phyloP scores from a whole-genome alignment of 1,140 invertebrate genomes.

The Laodelphax striatellus region DNA sequence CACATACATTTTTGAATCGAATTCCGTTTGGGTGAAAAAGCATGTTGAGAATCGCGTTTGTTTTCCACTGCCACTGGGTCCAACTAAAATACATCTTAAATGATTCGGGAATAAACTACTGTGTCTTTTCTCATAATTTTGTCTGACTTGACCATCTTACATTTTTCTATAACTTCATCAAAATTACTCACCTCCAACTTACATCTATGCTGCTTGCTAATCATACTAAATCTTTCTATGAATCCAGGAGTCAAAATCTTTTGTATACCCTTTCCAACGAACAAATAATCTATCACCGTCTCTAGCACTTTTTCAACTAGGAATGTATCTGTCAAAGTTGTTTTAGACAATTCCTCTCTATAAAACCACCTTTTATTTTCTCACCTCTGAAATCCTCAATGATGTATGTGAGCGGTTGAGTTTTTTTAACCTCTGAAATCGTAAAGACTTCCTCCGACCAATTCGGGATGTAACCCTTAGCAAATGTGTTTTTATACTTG shows the following conservation, averaged over 20 bases:
- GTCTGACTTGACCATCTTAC: neutral
- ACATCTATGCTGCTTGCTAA: neutral
- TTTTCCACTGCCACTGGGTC: constrained; percentile 29
- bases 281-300: constrained; percentile 27
- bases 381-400: constrained; percentile 13
- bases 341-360: constrained; percentile 23
- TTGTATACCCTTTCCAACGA: constrained; percentile 28
- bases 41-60: constrained; percentile 27
- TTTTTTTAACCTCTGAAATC: constrained; percentile 13
- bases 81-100: constrained; percentile 25
- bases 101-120: constrained; percentile 20
- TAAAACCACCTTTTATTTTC: constrained; percentile 24
- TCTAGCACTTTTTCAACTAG: constrained; percentile 26
- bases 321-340: constrained; percentile 25
- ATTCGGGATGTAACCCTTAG: constrained; percentile 15
- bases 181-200: neutral
- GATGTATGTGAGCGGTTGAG: constrained; percentile 13
- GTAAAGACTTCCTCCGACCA: constrained; percentile 16
- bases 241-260: constrained; percentile 27
- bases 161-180: neutral
- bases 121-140: constrained; percentile 14
- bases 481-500: constrained; percentile 20
- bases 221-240: constrained; percentile 15
- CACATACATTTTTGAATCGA: constrained; percentile 30
- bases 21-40: constrained; percentile 27